phyloP scores from a whole-genome alignment of 2,888 invertebrate species.

The Matsumyia berberina region DNA sequence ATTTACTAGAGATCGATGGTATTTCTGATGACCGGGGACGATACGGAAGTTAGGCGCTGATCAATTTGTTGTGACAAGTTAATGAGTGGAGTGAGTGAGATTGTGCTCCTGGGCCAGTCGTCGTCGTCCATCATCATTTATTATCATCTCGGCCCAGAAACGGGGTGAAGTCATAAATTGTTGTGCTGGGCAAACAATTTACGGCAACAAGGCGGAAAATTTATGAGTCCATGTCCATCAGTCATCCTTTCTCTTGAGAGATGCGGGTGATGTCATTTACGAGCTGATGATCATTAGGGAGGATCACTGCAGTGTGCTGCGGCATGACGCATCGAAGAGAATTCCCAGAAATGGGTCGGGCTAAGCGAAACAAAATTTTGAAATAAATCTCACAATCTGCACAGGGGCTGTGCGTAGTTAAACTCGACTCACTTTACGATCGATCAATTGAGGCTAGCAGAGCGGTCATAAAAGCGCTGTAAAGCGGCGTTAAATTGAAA shows the following conservation, averaged over 20 bases:
- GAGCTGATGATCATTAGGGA: slow-evolving; percentile 14
- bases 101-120: slow-evolving; percentile 31
- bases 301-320: slow-evolving; percentile 8
- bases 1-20: slow-evolving; percentile 12
- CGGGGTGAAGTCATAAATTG: slow-evolving; percentile 44
- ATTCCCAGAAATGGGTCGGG: slow-evolving; percentile 24
- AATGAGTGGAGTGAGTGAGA: slow-evolving; percentile 24
- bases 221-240: slow-evolving; percentile 36
- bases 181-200: slow-evolving; percentile 29
- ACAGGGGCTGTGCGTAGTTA: slow-evolving; percentile 5
- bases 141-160: slow-evolving; percentile 20
- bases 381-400: slow-evolving; percentile 43
- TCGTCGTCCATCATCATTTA: slow-evolving; percentile 18
- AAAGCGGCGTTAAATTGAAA: slow-evolving; percentile 24
- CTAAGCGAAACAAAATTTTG: slow-evolving; percentile 29
- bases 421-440: slow-evolving; percentile 40
- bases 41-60: slow-evolving; percentile 50
- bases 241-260: slow-evolving; percentile 31
- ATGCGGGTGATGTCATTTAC: slow-evolving; percentile 52
- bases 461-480: slow-evolving; percentile 2
- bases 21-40: background rate
- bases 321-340: slow-evolving; percentile 24
- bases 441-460: slow-evolving; percentile 48
- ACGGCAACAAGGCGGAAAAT: slow-evolving; percentile 13
- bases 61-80: slow-evolving; percentile 47